Base-by-base conservation (phyloP, 1,140 invertebrate species). In the Leptopilina boulardi region DNA sequence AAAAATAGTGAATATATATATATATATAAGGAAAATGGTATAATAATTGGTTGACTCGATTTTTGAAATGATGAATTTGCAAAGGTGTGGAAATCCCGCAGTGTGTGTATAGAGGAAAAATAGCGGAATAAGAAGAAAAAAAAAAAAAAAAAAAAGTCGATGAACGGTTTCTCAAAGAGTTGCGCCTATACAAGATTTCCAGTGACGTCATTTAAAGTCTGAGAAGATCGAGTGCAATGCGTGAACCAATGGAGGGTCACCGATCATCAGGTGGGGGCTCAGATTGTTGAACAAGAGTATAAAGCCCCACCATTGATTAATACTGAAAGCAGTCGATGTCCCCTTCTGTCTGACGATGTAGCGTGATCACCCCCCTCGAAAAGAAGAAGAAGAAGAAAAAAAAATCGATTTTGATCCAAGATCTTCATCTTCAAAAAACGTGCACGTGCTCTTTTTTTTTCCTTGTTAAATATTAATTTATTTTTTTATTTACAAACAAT, bases 271-370 rank as follows among this genome's bases (percentile, higher is more conserved):
- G 66, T 76, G 70, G 38, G 41, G 75, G 23, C 56, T 11, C 23
- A 21, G 54, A n/a, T 66, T 78, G n/a, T 51, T 41, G n/a, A 66
- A 78, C 74, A 79, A 79, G 73, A 74, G 74, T 85, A 85, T 85
- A 85, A 85, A 85, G 79, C 79, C 82, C 56, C 84, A 75, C 80
- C 81, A 83, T 78, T 80, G 79, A 70, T 21, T 59, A 38, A 66
- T 34, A 71, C 70, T 21, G 23, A 30, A 71, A 77, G 59, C 84
- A 85, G 83, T 85, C 70, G 15, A 77, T 73, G 77, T 80, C 76
- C 76, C 76, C 70, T 74, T 77, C 66, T 51, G 77, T 75, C 75
- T 75, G 77, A 78, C 34, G 74, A 85, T 83, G 81, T 81, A 83
- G 75, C 34, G 72, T 42, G 54, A 38, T 30, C 21, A 44, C 42